Evolutionary conservation across 1,140 invertebrate genomes (phyloP).

Genomic region (Berghia stephanieae): DNA sequence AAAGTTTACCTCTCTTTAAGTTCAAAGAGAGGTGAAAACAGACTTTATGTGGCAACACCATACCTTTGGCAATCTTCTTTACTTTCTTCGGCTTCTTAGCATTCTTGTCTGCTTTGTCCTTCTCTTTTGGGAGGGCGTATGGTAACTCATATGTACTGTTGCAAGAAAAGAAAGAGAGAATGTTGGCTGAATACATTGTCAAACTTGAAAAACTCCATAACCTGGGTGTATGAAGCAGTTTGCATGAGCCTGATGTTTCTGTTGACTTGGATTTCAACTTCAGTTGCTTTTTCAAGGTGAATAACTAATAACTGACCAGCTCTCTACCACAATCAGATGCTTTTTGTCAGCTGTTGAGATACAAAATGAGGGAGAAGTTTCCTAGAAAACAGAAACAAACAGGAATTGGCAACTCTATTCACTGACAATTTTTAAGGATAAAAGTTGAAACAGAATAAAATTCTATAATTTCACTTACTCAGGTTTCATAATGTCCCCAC

Average conservation of each 20-base stretch:
- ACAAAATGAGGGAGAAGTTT: conserved; percentile 3
- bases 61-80: conserved; percentile 20
- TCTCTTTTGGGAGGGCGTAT: conserved; percentile 45
- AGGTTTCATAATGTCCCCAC: conserved; percentile 63
- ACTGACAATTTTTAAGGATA: neutral
- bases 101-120: conserved; percentile 30
- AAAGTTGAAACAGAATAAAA: conserved; percentile 3
- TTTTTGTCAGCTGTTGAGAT: neutral
- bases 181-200: too few species aligned
- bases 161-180: neutral
- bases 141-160: conserved; percentile 50
- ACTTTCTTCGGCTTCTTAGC: conserved; percentile 34
- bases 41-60: too few species aligned
- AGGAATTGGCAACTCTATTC: neutral
- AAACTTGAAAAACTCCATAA: too few species aligned
- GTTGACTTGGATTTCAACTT: too few species aligned
- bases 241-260: too few species aligned
- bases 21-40: too few species aligned
- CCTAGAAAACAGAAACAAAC: neutral
- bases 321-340: neutral
- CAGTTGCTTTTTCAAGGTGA: too few species aligned
- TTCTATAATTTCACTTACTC: conserved; percentile 47
- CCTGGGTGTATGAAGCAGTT: too few species aligned
- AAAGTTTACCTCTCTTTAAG: too few species aligned
- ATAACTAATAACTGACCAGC: too few species aligned